Evolutionary conservation across 1,140 invertebrate species (phyloP).

Genomic region (Drosophila erecta): DNA sequence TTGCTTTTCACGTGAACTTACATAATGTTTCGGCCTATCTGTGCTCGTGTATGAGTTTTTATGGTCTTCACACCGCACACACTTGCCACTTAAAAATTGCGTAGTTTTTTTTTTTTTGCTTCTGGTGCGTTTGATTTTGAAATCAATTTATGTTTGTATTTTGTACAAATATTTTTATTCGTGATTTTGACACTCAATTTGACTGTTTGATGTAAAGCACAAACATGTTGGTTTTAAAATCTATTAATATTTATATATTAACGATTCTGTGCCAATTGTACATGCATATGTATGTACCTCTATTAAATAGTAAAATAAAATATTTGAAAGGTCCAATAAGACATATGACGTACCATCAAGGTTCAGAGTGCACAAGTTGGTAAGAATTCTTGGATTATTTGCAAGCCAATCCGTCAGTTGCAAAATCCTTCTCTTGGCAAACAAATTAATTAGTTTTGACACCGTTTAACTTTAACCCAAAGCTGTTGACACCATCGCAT

Average conservation of each 20-base stretch:
- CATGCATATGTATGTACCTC: background rate
- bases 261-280: no score
- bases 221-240: no score
- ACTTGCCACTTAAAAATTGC: slow-evolving; percentile 27
- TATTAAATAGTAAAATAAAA: background rate
- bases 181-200: slow-evolving; percentile 60
- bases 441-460: slow-evolving; percentile 47
- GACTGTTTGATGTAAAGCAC: background rate
- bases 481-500: slow-evolving; percentile 35
- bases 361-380: background rate
- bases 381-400: slow-evolving; percentile 10
- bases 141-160: slow-evolving; percentile 45
- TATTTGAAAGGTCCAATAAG: background rate
- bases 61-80: slow-evolving; percentile 17
- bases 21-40: slow-evolving; percentile 43
- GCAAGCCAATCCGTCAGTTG: slow-evolving; percentile 7
- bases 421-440: slow-evolving; percentile 30
- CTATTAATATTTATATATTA: no score
- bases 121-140: slow-evolving; percentile 60
- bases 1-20: slow-evolving; percentile 62
- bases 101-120: slow-evolving; percentile 40
- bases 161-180: slow-evolving; percentile 29
- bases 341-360: background rate
- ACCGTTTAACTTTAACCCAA: slow-evolving; percentile 48
- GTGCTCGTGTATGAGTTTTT: slow-evolving; percentile 1